A percentile compares a stretch with the other conserved stretches of the same genome.
phyloP scores from a whole-genome alignment of 1,140 invertebrate genomes.

The Drosophila navojoa region DNA sequence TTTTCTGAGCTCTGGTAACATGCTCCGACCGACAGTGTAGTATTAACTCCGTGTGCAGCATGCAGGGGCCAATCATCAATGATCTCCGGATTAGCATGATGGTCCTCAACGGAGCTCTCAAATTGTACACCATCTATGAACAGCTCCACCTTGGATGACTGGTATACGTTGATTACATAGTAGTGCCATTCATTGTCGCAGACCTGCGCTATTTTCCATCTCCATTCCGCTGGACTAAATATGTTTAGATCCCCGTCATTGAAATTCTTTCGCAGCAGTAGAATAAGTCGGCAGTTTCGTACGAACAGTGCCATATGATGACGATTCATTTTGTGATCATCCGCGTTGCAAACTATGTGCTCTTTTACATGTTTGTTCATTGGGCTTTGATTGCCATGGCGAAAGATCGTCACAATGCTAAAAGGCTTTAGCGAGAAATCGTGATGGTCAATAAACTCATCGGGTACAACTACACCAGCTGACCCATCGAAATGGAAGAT shows the following conservation, averaged over 20 bases:
- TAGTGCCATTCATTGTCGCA: constrained; percentile 99
- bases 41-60: constrained; percentile 96
- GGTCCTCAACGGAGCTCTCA: constrained; percentile 88
- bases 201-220: constrained; percentile 95
- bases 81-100: constrained; percentile 92
- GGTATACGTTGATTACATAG: constrained; percentile 96
- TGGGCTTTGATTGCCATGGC: constrained; percentile 76
- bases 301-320: constrained; percentile 99
- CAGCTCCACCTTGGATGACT: constrained; percentile 94
- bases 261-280: constrained; percentile 96
- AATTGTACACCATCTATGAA: constrained; percentile 95
- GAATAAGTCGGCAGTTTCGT: constrained; percentile 97
- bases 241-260: constrained; percentile 96
- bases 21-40: constrained; percentile 96
- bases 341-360: constrained; percentile 97
- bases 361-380: constrained; percentile 95
- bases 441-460: constrained; percentile 85
- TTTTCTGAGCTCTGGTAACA: constrained; percentile 95
- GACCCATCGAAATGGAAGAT: constrained; percentile 97
- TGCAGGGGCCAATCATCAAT: constrained; percentile 99
- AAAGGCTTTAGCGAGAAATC: constrained; percentile 87
- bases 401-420: constrained; percentile 95
- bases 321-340: constrained; percentile 99
- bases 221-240: constrained; percentile 98
- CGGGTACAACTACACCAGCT: constrained; percentile 93